Base-by-base conservation (phyloP, 2,888 invertebrate genomes). In the Xylocampa areola region DNA sequence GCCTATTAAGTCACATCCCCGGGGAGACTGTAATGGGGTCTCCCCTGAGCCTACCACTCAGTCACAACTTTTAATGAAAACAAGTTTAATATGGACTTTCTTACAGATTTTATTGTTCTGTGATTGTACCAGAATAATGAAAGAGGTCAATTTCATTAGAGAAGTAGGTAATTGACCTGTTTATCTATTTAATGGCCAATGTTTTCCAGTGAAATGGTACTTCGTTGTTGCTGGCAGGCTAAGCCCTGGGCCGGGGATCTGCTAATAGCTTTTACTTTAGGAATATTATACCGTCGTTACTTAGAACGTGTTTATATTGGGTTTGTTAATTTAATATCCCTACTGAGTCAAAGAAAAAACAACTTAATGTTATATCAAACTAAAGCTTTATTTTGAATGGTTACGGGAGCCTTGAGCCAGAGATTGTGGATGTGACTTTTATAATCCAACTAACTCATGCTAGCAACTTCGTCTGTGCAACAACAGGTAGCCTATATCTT, bases 141-240 rank as follows among this genome's bases (percentile, higher is more conserved):
- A 68, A 48, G 21, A 40, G 48, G 62, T 39, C 47, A 52, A 52
- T 61, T 68, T 68, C 25, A 48, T 61, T 68, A 48, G 8, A 39
- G 8, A 48, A 52, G 35, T 62, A 48, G 62, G 48, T 48, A 53
- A n/a, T n/a, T n/a, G n/a, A n/a, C n/a, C 14, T 11, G 11, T 39
- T 45, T 68, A 44, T 62, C 68, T 68, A 65, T 68, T 61, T 68
- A 65, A 61, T 44, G 43, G 27, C 4, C 47, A 21, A 35, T 37
- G 30, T 61, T 39, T 60, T 39, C 16, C 39, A 19, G 27, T 13
- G 13, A 45, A 41, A 17, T 35, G 45, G 23, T n/a, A 29, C 25
- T 16, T 35, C 47, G 13, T 14, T 43, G 48, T 65, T 62, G 62
- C 48, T 52, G n/a, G n/a, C n/a, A n/a, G n/a, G n/a, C n/a, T n/a